A percentile compares a stretch with the other conserved stretches of the same genome.
phyloP scores from a whole-genome alignment of 2,113 vertebrate species.

The Dromaius novaehollandiae region DNA sequence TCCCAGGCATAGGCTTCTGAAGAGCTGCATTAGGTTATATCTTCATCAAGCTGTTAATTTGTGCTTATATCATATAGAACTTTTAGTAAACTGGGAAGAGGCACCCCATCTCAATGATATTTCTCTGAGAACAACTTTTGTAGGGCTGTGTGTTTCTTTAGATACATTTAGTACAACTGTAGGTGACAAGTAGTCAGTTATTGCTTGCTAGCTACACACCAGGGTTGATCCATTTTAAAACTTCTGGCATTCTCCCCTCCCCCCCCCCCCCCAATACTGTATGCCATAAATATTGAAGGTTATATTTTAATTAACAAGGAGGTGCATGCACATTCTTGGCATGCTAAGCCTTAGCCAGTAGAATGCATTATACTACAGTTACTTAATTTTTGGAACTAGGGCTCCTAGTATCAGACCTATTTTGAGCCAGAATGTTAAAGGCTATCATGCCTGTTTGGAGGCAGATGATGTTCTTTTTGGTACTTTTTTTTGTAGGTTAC shows the following conservation, averaged over 20 bases:
- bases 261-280: slow-evolving; percentile 62
- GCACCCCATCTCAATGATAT: slow-evolving; percentile 81
- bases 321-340: slow-evolving; percentile 66
- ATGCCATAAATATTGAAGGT: slow-evolving; percentile 64
- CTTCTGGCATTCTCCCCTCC: slow-evolving; percentile 95
- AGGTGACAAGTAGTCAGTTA: slow-evolving; percentile 86
- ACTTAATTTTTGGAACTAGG: slow-evolving; percentile 61
- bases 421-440: slow-evolving; percentile 55
- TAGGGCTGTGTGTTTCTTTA: slow-evolving; percentile 88
- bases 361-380: slow-evolving; percentile 69
- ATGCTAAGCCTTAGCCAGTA: slow-evolving; percentile 65
- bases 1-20: slow-evolving; percentile 77
- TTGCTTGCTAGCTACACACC: slow-evolving; percentile 88
- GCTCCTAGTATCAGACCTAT: slow-evolving; percentile 54
- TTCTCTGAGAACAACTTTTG: slow-evolving; percentile 82
- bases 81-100: slow-evolving; percentile 82
- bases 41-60: slow-evolving; percentile 79
- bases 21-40: slow-evolving; percentile 76
- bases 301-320: slow-evolving; percentile 67
- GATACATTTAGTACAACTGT: slow-evolving; percentile 86
- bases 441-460: slow-evolving; percentile 72
- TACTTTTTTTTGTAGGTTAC: slow-evolving; percentile 77
- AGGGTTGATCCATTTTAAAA: slow-evolving; percentile 89
- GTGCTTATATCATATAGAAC: slow-evolving; percentile 82
- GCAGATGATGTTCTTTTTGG: slow-evolving; percentile 72